Percentiles rank a stretch among this genome's conserved stretches.
phyloP scores from a whole-genome alignment of 2,888 invertebrate species.

The Lasioglossum leucozonium region DNA sequence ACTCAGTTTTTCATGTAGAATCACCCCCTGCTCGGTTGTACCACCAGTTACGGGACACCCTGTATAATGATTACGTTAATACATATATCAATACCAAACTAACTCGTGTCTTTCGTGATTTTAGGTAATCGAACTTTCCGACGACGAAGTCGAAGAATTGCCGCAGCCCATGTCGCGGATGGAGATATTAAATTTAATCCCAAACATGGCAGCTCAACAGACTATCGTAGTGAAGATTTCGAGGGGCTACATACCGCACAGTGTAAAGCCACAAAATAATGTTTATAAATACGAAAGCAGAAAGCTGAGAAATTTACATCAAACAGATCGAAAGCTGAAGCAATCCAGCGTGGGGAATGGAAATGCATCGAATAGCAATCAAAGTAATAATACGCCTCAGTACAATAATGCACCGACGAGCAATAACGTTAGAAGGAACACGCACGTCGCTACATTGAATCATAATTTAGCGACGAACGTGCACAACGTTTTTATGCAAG shows the following conservation, averaged over 20 bases:
- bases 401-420: constrained; percentile 10
- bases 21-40: too few relatives aligned
- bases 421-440: constrained; percentile 30
- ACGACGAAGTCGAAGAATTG: constrained; percentile 82
- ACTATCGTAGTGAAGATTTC: constrained; percentile 72
- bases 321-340: constrained; percentile 49
- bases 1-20: too few relatives aligned
- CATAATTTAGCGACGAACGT: constrained; percentile 33
- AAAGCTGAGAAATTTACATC: constrained; percentile 63
- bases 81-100: constrained; percentile 8
- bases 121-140: constrained; percentile 82
- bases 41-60: too few relatives aligned
- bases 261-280: constrained; percentile 74
- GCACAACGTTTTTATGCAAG: constrained; percentile 19
- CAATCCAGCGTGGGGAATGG: background rate
- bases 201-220: constrained; percentile 75
- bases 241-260: constrained; percentile 76
- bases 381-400: constrained; percentile 12
- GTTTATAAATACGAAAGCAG: constrained; percentile 73
- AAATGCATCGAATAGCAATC: constrained; percentile 37
- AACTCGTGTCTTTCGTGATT: constrained; percentile 20
- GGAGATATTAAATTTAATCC: constrained; percentile 81
- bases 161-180: constrained; percentile 76
- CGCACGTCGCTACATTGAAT: constrained; percentile 18
- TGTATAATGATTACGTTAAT: background rate